These are phyloP conservation scores for Heteromormyrus szaboi DNA, from an alignment of 2,797 vertebrate genomes.

Conservation along the genomic window DNA sequence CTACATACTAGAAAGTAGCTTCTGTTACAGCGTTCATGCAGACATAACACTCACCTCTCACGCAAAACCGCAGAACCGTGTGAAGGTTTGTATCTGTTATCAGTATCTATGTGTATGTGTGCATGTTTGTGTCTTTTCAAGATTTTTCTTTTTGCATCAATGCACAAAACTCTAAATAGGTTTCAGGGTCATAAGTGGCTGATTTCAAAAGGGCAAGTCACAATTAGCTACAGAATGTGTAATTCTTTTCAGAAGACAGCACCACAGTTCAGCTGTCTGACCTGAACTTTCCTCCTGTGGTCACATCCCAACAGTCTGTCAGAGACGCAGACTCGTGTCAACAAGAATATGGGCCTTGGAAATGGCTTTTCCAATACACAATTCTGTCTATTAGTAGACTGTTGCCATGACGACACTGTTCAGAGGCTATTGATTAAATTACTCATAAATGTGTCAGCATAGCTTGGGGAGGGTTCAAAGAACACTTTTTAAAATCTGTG, in stretches of 20 bases:
- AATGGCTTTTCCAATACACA: conserved; percentile 30
- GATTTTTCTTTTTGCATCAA: neutral
- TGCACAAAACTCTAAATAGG: neutral
- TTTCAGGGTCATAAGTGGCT: neutral
- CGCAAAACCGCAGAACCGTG: neutral
- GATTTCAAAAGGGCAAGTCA: neutral
- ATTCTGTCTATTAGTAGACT: conserved; percentile 55
- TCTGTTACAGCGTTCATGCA: neutral
- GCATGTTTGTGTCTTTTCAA: neutral
- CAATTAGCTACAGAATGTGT: neutral
- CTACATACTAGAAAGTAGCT: neutral
- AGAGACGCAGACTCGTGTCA: neutral
- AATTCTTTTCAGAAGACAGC: neutral
- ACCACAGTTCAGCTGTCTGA: neutral
- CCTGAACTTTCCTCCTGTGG: neutral
- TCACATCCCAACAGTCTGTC: neutral
- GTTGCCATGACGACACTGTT: conserved; percentile 59
- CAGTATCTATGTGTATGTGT: neutral
- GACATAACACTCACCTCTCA: neutral
- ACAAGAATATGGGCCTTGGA: conserved; percentile 8
- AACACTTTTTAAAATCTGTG: conserved; percentile 7
- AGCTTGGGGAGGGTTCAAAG: conserved; percentile 15
- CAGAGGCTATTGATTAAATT: conserved; percentile 54
- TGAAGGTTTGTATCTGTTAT: neutral
- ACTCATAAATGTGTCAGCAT: conserved; percentile 39